Evolutionary conservation across 2,888 invertebrate genomes (phyloP).

Genomic region (Epinotia brunnichana): DNA sequence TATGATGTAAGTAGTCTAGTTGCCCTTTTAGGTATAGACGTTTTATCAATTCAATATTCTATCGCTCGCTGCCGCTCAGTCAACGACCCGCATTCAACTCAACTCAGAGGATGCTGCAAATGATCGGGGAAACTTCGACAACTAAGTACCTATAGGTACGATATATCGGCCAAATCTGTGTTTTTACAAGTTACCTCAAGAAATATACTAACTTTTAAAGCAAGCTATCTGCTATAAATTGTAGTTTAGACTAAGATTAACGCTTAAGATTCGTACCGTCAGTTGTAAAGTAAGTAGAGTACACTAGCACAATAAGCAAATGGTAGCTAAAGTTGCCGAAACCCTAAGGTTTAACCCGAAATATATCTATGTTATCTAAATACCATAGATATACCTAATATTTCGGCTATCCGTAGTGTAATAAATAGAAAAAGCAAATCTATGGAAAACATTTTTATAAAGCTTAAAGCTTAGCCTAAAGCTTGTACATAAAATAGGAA

Average conservation of each 20-base stretch:
- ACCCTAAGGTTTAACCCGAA: no score
- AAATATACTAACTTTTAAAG: background rate
- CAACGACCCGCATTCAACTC: constrained; percentile 54
- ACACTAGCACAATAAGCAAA: no score
- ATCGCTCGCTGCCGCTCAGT: constrained; percentile 50
- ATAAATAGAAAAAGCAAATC: background rate
- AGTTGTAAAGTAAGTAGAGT: no score
- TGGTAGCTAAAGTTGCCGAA: no score
- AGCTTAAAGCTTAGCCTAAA: background rate
- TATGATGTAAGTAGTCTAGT: constrained; percentile 16
- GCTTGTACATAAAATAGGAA: constrained; percentile 2
- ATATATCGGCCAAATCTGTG: background rate
- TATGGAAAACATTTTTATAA: background rate
- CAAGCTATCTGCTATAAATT: background rate
- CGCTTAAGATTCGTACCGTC: no score
- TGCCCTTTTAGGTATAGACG: constrained; percentile 35
- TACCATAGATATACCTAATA: no score
- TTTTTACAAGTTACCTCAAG: no score
- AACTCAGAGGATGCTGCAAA: constrained; percentile 11
- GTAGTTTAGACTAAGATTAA: no score
- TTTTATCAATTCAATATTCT: constrained; percentile 54
- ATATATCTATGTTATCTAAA: no score
- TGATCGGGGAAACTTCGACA: background rate
- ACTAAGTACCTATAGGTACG: no score
- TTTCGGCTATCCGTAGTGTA: no score